Percentiles rank a stretch among this genome's conserved stretches.
These are phyloP conservation scores for Pandemis heparana DNA, from an alignment of 2,888 invertebrate genomes.

Conservation along the genomic window DNA sequence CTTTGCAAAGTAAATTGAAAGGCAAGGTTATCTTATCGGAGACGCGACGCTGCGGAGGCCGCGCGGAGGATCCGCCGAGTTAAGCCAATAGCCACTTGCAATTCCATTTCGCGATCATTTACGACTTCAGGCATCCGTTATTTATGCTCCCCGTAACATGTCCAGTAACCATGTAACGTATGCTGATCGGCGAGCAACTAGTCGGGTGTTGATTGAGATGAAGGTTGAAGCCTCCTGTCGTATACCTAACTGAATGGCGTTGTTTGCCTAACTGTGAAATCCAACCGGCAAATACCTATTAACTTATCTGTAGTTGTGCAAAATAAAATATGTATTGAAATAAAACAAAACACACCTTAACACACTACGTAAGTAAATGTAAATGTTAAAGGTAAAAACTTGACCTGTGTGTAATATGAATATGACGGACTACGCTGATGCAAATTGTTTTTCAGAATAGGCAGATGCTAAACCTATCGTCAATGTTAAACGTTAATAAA, in stretches of 20 bases:
- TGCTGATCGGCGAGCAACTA: background rate
- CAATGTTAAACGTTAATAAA: constrained; percentile 51
- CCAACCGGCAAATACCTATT: background rate
- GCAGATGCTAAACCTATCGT: constrained; percentile 51
- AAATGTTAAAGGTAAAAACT: background rate
- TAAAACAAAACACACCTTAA: background rate
- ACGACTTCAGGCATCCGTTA: constrained; percentile 8
- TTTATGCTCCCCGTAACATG: constrained; percentile 5
- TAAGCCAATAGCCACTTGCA: constrained; percentile 42
- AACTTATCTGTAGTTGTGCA: background rate
- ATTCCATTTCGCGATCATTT: constrained; percentile 54
- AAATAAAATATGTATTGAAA: background rate
- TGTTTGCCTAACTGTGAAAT: background rate
- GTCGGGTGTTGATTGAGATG: constrained; percentile 2
- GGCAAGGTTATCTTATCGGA: constrained; percentile 84
- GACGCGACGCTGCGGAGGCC: constrained; percentile 63
- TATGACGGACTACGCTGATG: constrained; percentile 10
- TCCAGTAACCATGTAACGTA: constrained; percentile 3
- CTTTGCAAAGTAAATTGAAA: constrained; percentile 79
- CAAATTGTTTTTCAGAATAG: constrained; percentile 49
- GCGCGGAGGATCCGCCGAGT: constrained; percentile 46
- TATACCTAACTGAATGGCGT: background rate
- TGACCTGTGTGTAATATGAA: constrained; percentile 19
- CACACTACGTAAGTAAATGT: constrained; percentile 11
- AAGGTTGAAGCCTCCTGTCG: background rate